phyloP scores from a whole-genome alignment of 2,113 vertebrate genomes.

The Tympanuchus pallidicinctus region DNA sequence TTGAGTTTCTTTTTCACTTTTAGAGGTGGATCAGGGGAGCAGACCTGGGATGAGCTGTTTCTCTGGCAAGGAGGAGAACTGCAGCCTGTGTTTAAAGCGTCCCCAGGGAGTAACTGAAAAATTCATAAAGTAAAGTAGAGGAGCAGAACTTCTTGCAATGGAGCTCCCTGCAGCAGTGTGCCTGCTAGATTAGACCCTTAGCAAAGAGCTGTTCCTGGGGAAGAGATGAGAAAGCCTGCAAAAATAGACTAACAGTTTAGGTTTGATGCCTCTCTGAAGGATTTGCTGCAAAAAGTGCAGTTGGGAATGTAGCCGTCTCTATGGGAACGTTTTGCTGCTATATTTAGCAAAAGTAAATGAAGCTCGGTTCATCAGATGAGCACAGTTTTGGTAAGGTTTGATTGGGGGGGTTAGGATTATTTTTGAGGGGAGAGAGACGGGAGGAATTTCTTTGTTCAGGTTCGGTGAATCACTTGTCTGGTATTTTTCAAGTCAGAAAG shows the following conservation, averaged over 20 bases:
- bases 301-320: constrained; percentile 23
- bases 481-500: background rate
- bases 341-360: constrained; percentile 47
- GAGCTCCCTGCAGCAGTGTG: background rate
- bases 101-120: background rate
- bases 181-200: background rate
- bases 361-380: background rate
- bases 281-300: constrained; percentile 3
- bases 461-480: background rate
- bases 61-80: background rate
- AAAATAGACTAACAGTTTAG: constrained; percentile 13
- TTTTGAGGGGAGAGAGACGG: background rate
- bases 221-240: background rate
- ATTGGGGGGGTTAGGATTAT: background rate
- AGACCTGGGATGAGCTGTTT: background rate
- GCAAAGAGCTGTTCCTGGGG: constrained; percentile 25
- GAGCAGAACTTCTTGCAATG: background rate
- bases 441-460: background rate
- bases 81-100: background rate
- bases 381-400: background rate
- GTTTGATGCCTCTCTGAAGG: constrained; percentile 30
- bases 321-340: constrained; percentile 33
- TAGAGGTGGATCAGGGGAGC: background rate
- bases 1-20: background rate
- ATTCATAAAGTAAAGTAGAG: background rate